phyloP scores from a whole-genome alignment of 2,797 vertebrate genomes.

The Scolopax bukidnonensis region DNA sequence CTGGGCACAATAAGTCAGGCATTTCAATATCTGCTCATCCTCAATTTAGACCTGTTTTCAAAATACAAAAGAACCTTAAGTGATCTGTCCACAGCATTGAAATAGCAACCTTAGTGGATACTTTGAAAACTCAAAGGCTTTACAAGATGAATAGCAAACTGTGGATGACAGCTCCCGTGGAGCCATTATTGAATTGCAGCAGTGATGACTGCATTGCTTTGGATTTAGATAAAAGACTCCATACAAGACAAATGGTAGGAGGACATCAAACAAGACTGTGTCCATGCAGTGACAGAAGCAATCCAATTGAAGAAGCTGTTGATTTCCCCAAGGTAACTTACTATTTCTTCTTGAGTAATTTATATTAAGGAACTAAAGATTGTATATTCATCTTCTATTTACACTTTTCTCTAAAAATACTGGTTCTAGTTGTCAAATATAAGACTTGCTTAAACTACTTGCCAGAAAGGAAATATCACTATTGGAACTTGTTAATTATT shows the following conservation, averaged over 20 bases:
- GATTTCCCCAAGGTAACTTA: conserved; percentile 92
- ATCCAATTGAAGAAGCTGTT: conserved; percentile 91
- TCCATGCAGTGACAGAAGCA: conserved; percentile 95
- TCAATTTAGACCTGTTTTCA: conserved; percentile 76
- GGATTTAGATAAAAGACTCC: conserved; percentile 98
- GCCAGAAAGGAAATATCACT: conserved; percentile 47
- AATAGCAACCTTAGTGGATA: conserved; percentile 86
- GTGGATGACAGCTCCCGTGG: conserved; percentile 92
- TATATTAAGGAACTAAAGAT: conserved; percentile 84
- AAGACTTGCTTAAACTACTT: conserved; percentile 45
- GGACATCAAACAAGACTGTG: conserved; percentile 97
- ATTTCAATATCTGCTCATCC: conserved; percentile 72
- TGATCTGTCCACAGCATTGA: conserved; percentile 77
- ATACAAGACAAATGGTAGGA: conserved; percentile 94
- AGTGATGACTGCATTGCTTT: conserved; percentile 95
- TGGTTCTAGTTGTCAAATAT: conserved; percentile 56
- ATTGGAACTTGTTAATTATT: conserved; percentile 71
- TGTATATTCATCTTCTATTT: conserved; percentile 79
- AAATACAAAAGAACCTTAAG: conserved; percentile 81
- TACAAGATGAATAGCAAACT: conserved; percentile 97
- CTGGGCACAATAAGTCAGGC: conserved; percentile 60
- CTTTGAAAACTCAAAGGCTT: conserved; percentile 94
- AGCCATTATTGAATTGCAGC: conserved; percentile 98
- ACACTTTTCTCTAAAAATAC: conserved; percentile 73
- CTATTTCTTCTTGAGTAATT: conserved; percentile 92